phyloP scores from a whole-genome alignment of 2,888 invertebrate genomes.

The Nephrotoma guestfalica region DNA sequence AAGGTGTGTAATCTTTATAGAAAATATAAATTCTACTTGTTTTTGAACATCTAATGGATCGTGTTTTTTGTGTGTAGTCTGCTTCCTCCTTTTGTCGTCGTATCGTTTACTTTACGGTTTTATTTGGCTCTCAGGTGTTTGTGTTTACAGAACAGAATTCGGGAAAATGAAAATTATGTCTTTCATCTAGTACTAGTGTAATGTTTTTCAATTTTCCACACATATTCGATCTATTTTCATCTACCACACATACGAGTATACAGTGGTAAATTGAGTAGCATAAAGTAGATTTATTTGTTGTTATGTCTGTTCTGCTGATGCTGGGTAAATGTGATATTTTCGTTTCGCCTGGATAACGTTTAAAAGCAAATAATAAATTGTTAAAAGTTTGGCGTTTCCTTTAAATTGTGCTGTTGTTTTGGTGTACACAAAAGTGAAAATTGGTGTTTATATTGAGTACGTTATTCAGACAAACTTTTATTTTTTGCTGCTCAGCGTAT shows the following conservation, averaged over 20 bases:
- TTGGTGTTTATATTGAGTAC: neutral
- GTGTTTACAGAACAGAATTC: neutral
- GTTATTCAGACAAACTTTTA: neutral
- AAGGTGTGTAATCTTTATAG: neutral
- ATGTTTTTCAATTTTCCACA: neutral
- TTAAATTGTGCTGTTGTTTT: neutral
- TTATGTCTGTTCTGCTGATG: neutral
- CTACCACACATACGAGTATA: neutral
- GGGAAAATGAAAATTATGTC: neutral
- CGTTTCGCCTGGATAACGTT: neutral
- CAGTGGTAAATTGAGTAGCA: neutral
- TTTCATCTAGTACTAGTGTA: neutral
- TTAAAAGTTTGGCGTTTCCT: neutral
- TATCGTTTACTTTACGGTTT: neutral
- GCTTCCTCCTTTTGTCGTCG: no score
- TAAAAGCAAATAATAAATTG: neutral
- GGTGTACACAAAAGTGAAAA: neutral
- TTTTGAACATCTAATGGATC: neutral
- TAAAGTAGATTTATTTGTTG: neutral
- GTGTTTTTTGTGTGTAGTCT: neutral
- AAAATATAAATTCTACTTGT: neutral
- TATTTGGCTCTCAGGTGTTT: neutral
- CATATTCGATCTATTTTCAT: neutral
- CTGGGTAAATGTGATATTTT: neutral
- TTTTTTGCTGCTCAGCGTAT: neutral